These are phyloP conservation scores for Micronycteris hirsuta DNA, from an alignment of 2,113 vertebrate genomes.

Conservation along the genomic window DNA sequence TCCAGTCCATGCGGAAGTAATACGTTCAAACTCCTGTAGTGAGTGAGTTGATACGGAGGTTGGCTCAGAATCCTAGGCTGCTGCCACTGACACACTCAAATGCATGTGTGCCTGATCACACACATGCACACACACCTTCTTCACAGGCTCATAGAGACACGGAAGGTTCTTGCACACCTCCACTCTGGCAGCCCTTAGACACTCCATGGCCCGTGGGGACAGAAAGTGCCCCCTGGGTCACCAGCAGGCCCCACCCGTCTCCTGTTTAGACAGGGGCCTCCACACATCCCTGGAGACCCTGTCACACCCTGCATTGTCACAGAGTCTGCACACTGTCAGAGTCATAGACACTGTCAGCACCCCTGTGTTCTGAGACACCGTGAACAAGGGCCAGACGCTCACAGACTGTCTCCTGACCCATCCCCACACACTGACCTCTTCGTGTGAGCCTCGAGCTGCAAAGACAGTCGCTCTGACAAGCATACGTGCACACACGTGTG, in stretches of 20 bases:
- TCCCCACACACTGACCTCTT: not conserved
- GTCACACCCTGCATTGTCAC: rapidly evolving
- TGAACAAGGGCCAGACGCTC: not conserved
- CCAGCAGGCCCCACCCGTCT: not conserved
- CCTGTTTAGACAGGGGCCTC: not conserved
- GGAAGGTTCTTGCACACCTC: not conserved
- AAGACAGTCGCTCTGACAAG: not conserved
- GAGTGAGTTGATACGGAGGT: not conserved
- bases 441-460: rapidly evolving
- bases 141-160: not conserved
- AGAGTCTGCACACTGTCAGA: not conserved
- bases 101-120: too few relatives aligned
- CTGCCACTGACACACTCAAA: not conserved
- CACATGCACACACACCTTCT: too few relatives aligned
- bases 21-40: not conserved
- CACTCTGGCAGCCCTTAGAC: not conserved
- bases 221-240: not conserved
- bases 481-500: too few relatives aligned
- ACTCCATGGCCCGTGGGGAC: not conserved
- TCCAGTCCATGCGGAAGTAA: not conserved
- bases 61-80: not conserved
- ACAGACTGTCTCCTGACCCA: not conserved
- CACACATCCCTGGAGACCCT: not conserved
- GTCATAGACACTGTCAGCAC: not conserved
- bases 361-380: not conserved